Conservation (phyloP, 1,140 invertebrate species). For the Leptoteleia sp. region DNA sequence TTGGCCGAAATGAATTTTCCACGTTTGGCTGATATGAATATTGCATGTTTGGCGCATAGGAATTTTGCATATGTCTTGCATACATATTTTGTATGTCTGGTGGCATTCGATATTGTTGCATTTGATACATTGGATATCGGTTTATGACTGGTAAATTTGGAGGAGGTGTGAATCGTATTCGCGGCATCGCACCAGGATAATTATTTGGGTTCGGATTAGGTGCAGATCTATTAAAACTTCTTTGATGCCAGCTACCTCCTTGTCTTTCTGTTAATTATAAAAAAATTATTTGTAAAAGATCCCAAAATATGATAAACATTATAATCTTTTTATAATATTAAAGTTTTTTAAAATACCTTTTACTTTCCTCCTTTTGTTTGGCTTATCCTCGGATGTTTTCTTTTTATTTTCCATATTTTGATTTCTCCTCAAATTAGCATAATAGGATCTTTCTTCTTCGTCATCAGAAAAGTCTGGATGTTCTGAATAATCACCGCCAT, state of each 20-base stretch:
- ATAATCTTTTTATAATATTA: constrained; percentile 8
- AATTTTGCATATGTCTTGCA: too few species aligned
- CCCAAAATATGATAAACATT: constrained; percentile 44
- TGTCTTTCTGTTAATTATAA: constrained; percentile 51
- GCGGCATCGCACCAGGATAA: too few species aligned
- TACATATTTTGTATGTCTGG: too few species aligned
- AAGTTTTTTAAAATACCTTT: constrained; percentile 31
- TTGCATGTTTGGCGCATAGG: too few species aligned
- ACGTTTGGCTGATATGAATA: too few species aligned
- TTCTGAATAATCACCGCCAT: constrained; percentile 93
- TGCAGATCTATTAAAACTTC: background rate
- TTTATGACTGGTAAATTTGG: too few species aligned
- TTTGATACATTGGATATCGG: too few species aligned
- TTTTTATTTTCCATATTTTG: constrained; percentile 58
- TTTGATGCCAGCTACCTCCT: constrained; percentile 37
- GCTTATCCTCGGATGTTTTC: constrained; percentile 8
- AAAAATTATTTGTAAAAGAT: background rate
- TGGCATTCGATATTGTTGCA: too few species aligned
- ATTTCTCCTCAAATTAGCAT: constrained; percentile 69
- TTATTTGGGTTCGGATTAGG: too few species aligned
- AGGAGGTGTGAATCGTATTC: too few species aligned
- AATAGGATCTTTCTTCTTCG: constrained; percentile 86
- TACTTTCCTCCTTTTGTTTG: constrained; percentile 24
- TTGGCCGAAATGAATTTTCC: too few species aligned
- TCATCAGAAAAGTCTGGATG: constrained; percentile 95